A percentile compares a stretch with the other conserved stretches of the same genome.
phyloP scores from a whole-genome alignment of 2,888 invertebrate species.

The Andrena fulva region DNA sequence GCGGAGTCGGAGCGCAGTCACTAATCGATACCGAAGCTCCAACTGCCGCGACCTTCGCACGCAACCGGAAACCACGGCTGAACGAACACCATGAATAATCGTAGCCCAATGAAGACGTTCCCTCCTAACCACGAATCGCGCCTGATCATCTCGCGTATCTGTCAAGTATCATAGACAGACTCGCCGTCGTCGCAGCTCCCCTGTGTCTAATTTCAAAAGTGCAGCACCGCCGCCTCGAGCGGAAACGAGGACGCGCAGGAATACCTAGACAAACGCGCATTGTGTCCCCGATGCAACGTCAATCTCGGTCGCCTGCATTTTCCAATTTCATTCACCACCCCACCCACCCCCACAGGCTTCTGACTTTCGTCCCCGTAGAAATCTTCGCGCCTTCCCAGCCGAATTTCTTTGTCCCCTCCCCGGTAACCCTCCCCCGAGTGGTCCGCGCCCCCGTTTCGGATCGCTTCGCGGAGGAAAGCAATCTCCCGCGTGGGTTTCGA shows the following conservation, averaged over 20 bases:
- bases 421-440: constrained; percentile 4
- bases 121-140: constrained; percentile 20
- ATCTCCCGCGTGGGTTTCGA: constrained; percentile 39
- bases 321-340: constrained; percentile 38
- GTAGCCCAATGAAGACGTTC: constrained; percentile 18
- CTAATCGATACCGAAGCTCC: constrained; percentile 26
- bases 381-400: constrained; percentile 1
- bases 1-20: not conserved
- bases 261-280: constrained; percentile 15
- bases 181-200: not conserved
- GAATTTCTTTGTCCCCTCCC: not conserved
- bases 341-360: not conserved
- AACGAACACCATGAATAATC: constrained; percentile 35
- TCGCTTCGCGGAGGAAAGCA: constrained; percentile 38
- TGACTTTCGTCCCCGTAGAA: constrained; percentile 17
- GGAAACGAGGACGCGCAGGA: constrained; percentile 15
- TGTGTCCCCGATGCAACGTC: constrained; percentile 11
- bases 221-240: not conserved
- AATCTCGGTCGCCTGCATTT: constrained; percentile 26
- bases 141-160: not conserved
- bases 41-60: not conserved
- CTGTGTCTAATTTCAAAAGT: constrained; percentile 14
- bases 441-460: constrained; percentile 37
- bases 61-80: constrained; percentile 37
- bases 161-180: not conserved